These are phyloP conservation scores for Galaxias olidus DNA, from an alignment of 2,797 vertebrate genomes.

Conservation along the genomic window DNA sequence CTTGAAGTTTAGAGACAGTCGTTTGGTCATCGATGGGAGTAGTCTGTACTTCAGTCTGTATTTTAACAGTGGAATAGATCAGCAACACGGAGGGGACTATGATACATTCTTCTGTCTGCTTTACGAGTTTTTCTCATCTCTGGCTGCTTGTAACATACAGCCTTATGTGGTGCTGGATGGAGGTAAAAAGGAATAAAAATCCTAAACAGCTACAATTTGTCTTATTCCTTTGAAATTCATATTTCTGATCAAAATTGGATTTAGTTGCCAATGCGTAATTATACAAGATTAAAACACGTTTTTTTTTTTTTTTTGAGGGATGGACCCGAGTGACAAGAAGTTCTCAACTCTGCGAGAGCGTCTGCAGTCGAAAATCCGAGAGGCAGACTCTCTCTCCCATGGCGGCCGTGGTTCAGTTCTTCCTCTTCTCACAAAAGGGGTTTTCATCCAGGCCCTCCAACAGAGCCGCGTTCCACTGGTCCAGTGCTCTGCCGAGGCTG, in stretches of 20 bases:
- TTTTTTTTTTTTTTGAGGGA: constrained; percentile 62
- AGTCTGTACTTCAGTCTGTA: constrained; percentile 87
- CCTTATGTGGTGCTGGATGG: constrained; percentile 92
- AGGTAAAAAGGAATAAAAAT: constrained; percentile 45
- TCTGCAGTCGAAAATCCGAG: constrained; percentile 79
- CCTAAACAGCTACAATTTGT: neutral
- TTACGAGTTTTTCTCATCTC: constrained; percentile 76
- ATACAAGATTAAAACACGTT: too few relatives aligned
- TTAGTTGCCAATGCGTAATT: too few relatives aligned
- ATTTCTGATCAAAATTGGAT: neutral
- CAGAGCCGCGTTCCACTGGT: constrained; percentile 79
- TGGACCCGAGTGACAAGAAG: constrained; percentile 87
- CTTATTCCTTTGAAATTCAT: neutral
- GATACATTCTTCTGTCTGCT: constrained; percentile 75
- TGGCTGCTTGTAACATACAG: constrained; percentile 79
- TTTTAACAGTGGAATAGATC: constrained; percentile 79
- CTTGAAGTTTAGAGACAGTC: constrained; percentile 81
- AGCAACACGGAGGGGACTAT: constrained; percentile 88
- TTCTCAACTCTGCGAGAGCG: constrained; percentile 81
- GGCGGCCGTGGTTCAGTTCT: constrained; percentile 73
- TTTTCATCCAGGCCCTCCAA: constrained; percentile 84
- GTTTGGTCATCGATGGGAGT: constrained; percentile 88
- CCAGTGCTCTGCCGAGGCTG: constrained; percentile 90
- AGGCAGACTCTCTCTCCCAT: constrained; percentile 76
- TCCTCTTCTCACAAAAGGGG: constrained; percentile 80